A percentile compares a stretch with the other conserved stretches of the same genome.
Evolutionary conservation across 2,888 invertebrate genomes (phyloP).

Genomic region (Platycnemis pennipes): DNA sequence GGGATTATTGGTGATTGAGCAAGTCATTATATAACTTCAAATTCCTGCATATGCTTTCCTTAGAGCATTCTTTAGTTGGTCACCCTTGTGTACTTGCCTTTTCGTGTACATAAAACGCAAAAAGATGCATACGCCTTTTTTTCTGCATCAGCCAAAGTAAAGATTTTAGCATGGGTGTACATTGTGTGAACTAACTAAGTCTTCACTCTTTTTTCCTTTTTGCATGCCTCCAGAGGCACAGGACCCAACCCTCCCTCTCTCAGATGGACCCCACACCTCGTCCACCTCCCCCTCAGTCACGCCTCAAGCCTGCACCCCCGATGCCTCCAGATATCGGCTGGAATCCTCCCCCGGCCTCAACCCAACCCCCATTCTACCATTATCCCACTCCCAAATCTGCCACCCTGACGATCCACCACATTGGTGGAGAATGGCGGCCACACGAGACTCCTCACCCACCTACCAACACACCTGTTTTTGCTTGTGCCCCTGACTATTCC

Average conservation of each 20-base stretch:
- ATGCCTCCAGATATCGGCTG: background rate
- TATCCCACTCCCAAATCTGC: background rate
- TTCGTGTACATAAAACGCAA: background rate
- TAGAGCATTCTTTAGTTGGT: background rate
- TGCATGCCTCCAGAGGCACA: constrained; percentile 67
- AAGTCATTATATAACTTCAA: too few species aligned
- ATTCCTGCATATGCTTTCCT: background rate
- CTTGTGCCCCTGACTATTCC: constrained; percentile 30
- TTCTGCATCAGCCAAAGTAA: constrained; percentile 40
- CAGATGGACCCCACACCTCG: constrained; percentile 24
- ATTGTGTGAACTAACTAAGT: constrained; percentile 50
- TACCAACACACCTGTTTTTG: constrained; percentile 3
- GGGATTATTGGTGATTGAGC: too few species aligned
- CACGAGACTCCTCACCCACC: background rate
- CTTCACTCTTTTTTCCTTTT: constrained; percentile 58
- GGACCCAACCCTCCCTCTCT: constrained; percentile 31
- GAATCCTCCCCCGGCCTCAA: background rate
- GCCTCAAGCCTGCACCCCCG: background rate
- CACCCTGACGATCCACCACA: background rate
- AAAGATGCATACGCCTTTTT: background rate
- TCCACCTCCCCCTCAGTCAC: background rate
- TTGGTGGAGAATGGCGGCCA: background rate
- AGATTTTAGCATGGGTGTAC: constrained; percentile 35
- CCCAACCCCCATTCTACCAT: background rate
- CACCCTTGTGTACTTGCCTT: background rate